Evolutionary conservation across 2,113 vertebrate species (phyloP).

Genomic region (Polypterus bichir): DNA sequence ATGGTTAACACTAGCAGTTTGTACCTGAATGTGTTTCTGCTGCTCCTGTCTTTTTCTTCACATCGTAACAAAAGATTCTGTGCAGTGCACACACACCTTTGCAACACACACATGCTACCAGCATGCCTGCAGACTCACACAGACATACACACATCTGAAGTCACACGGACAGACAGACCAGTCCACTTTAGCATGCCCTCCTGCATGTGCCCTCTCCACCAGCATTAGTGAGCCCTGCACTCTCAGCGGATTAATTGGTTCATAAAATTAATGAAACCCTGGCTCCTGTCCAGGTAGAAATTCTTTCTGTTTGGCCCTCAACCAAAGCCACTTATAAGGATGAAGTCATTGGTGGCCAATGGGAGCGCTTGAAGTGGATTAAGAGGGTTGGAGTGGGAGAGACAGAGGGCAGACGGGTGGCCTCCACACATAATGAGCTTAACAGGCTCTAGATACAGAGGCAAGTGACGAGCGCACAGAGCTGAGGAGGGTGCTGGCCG

Average conservation of each 20-base stretch:
- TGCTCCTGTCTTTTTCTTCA: too few species aligned
- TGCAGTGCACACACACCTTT: too few species aligned
- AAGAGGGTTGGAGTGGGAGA: too few species aligned
- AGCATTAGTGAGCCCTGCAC: not conserved
- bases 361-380: not conserved
- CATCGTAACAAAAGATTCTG: too few species aligned
- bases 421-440: too few species aligned
- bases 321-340: slow-evolving; percentile 5
- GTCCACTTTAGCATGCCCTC: too few species aligned
- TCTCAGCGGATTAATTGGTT: slow-evolving; percentile 16
- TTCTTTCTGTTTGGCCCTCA: slow-evolving; percentile 12
- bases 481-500: too few species aligned
- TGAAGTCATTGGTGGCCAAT: slow-evolving; percentile 35
- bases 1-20: too few species aligned
- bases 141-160: rapidly evolving
- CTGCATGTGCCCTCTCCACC: not conserved
- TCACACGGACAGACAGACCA: not conserved
- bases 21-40: too few species aligned
- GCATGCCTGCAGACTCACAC: slow-evolving; percentile 18
- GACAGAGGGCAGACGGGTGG: too few species aligned
- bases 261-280: not conserved
- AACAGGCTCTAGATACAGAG: too few species aligned
- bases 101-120: not conserved
- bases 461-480: too few species aligned
- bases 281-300: slow-evolving; percentile 22